Evolutionary conservation across 2,888 invertebrate genomes (phyloP).

Genomic region (Nomada flava): DNA sequence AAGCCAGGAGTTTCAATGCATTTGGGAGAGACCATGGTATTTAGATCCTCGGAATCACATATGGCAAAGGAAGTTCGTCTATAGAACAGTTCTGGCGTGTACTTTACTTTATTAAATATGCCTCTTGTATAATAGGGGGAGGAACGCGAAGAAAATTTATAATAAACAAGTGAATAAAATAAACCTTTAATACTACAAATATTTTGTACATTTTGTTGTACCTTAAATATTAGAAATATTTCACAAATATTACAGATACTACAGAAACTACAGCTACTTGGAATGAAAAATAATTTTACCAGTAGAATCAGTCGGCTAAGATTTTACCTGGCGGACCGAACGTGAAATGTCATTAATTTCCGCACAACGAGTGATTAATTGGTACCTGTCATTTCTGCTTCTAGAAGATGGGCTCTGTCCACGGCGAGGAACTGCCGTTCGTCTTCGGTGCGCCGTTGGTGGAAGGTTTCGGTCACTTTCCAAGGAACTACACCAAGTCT

Average conservation of each 20-base stretch:
- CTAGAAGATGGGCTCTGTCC: slow-evolving; percentile 95
- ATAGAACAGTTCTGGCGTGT: not conserved
- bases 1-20: no score
- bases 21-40: not conserved
- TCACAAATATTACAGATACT: no score
- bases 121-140: no score
- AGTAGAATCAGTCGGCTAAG: not conserved
- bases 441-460: slow-evolving; percentile 96
- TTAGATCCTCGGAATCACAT: not conserved
- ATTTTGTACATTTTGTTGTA: no score
- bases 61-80: not conserved
- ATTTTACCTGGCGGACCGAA: not conserved
- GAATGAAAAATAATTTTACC: not conserved
- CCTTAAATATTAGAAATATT: no score
- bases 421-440: slow-evolving; percentile 96
- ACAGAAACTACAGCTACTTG: no score
- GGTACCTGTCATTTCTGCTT: slow-evolving; percentile 46
- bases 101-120: no score
- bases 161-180: no score
- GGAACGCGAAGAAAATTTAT: no score
- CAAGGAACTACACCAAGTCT: slow-evolving; percentile 94
- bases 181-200: no score
- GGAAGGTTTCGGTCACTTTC: slow-evolving; percentile 93
- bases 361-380: not conserved
- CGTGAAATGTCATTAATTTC: not conserved